Evolutionary conservation across 2,797 vertebrate species (phyloP), one percentile per base, ranked within the genome.

Genomic region (Macroramphosus scolopax): DNA sequence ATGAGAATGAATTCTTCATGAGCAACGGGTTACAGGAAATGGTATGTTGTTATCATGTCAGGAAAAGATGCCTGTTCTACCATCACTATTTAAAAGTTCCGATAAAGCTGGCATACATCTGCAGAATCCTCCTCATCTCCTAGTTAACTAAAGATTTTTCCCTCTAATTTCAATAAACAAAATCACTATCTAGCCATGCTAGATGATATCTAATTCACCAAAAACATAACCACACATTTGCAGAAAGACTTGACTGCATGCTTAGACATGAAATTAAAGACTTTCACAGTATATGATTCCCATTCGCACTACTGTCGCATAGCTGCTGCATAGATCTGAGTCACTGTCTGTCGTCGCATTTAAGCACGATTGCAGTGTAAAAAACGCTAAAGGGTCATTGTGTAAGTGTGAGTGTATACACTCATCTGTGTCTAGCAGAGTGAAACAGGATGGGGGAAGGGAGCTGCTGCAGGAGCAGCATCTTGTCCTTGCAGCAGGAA

Each of bases 401-500:
- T 67, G 43, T 46, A 49, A 66, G 63, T 37, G 58, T 49, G 40
- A 51, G 61, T 16, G 32, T 11, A 3, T 12, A 44, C 29, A 60
- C 56, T 56, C 34, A 53, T 75, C 53, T 42, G 57, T 20, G 49
- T 51, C 41, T 15, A 0, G 40, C 26, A 17, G 38, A 60, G 50
- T 8, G 10, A 47, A 34, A 71, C 28, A 13, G 51, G 2, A 26
- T 33, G 63, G 79, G 59, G 78, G 71, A 43, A 50, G 62, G 71
- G 50, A 8, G 46, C 39, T 29, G 32, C 6, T 32, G 32, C 6
- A 28, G 48, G 24, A 20, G 46, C 57, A 70, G 72, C 64, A 74
- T 69, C 78, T 73, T 45, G 52, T 80, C 83, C 82, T 86, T 83
- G 84, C 74, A 69, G 74, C 61, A 73, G 47, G 16, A 56, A 61